A percentile compares a stretch with the other conserved stretches of the same genome.
phyloP scores from a whole-genome alignment of 1,140 invertebrate genomes.

The Nasonia longicornis region DNA sequence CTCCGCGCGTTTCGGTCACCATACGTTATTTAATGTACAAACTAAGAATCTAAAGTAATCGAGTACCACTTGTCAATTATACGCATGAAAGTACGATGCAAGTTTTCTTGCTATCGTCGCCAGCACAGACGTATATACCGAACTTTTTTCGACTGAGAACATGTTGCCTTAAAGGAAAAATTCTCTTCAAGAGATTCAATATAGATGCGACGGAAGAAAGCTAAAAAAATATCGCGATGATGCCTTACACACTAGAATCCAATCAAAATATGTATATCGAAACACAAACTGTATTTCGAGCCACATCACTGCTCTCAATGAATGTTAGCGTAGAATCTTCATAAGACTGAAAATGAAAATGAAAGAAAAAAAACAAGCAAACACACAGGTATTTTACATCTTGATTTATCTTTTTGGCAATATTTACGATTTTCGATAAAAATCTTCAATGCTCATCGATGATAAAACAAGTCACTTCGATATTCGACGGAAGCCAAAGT shows the following conservation, averaged over 20 bases:
- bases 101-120: neutral
- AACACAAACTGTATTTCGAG: conserved; percentile 17
- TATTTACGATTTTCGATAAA: conserved; percentile 14
- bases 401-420: neutral
- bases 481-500: conserved; percentile 45
- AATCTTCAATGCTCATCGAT: conserved; percentile 34
- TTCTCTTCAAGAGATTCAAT: neutral
- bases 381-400: neutral
- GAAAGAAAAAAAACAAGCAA: neutral
- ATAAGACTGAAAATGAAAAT: conserved; percentile 41
- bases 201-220: neutral
- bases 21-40: conserved; percentile 19
- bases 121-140: neutral
- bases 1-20: neutral
- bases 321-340: conserved; percentile 30
- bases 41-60: conserved; percentile 1
- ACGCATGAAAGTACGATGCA: neutral
- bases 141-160: neutral
- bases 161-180: neutral
- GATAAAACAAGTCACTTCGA: conserved; percentile 37
- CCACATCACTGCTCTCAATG: conserved; percentile 15
- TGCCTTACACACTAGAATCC: conserved; percentile 15
- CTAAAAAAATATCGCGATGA: neutral
- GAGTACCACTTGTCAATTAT: conserved; percentile 23
- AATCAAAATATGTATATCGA: conserved; percentile 35